Evolutionary conservation across 1,140 invertebrate species (phyloP).

Genomic region (Achatina immaculata): DNA sequence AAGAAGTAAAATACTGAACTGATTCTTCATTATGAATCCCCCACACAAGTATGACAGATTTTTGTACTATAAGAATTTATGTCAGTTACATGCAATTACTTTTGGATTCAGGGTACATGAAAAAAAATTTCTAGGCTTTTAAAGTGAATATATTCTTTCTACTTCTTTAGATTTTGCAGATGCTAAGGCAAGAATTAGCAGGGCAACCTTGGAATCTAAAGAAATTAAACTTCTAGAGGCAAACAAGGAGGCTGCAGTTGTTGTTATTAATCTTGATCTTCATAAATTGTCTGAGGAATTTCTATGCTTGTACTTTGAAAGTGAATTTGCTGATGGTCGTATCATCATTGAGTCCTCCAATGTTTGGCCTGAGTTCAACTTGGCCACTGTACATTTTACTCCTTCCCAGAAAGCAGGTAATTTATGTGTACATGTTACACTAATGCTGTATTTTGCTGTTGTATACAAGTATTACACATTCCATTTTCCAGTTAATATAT

Average conservation of each 20-base stretch:
- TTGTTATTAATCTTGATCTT: neutral
- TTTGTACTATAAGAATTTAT: too few species aligned
- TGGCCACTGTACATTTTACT: neutral
- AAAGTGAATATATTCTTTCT: too few species aligned
- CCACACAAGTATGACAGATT: too few species aligned
- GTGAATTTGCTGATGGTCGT: conserved; percentile 11
- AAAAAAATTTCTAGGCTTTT: too few species aligned
- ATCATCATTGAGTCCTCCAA: neutral
- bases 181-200: neutral
- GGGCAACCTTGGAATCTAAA: neutral
- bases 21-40: too few species aligned
- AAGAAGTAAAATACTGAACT: too few species aligned
- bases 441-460: too few species aligned
- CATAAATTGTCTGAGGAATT: neutral
- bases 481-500: too few species aligned
- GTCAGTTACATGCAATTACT: too few species aligned
- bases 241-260: neutral
- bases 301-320: conserved; percentile 8
- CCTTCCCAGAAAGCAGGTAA: neutral
- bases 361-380: neutral
- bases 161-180: neutral
- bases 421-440: neutral
- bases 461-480: too few species aligned
- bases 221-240: neutral
- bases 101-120: too few species aligned